Base-by-base conservation (phyloP, 2,888 invertebrate species). In the Trisateles emortualis region DNA sequence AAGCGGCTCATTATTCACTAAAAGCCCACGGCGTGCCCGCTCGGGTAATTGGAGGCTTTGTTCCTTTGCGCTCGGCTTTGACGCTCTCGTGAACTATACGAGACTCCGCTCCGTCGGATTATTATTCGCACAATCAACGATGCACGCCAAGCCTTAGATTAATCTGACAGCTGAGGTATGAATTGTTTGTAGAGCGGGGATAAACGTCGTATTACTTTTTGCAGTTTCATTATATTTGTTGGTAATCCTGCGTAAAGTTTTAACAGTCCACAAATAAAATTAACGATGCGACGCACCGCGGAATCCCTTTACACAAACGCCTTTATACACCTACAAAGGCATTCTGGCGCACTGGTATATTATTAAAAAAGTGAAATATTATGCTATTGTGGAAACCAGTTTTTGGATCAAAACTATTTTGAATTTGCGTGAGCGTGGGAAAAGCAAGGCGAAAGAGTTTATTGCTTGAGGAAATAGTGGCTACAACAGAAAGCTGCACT, bases 1-100 rank as follows among this genome's bases (percentile, higher is more conserved):
- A 91, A 91, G 88, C 90, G 86, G 86, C 89, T 90, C 90, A 91
- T 92, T 91, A 92, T 90, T 90, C 89, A 90, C 90, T 90, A 90
- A 92, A 91, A 90, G 90, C 90, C 87, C 88, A 90, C 88, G 84
- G 90, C 91, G 86, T 88, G 90, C 89, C 81, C 83, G 86, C 83
- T 83, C 80, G 83, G 88, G 86, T 92, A 92, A 92, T 92, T 90
- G 90, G 86, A 87, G 87, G 88, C 90, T 91, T 90, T 91, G 89
- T 90, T 89, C 88, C 88, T 89, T 88, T 86, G 84, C 87, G 80
- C 83, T 78, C 77, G 78, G 86, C 90, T 87, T 84, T 87, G 87
- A 84, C 83, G 86, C 87, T 84, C 83, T 79, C 78, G 77, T 80
- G 80, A 82, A 84, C 83, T 84, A 78, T 79, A 77, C 76, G 78